Base-by-base conservation (phyloP, 2,797 vertebrate species). In the Oryzias sinensis region DNA sequence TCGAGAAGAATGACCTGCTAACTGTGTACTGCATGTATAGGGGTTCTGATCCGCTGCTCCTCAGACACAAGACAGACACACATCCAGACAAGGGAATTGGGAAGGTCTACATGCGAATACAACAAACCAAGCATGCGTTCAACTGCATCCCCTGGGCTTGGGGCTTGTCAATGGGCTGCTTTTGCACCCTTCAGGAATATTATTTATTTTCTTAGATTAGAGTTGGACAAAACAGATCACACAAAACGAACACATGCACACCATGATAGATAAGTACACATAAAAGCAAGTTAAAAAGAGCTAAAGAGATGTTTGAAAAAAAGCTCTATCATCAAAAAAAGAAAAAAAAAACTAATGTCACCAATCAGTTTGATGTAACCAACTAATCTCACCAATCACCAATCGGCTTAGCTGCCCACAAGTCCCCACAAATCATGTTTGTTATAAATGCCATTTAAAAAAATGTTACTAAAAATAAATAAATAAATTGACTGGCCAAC, bases 31-130 rank as follows among this genome's bases (percentile, higher is more conserved):
- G 85, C 88, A 88, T 92, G 91, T 92, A 86, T 85, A 81, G 82
- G 74, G 86, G 88, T 92, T 91, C 90, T 91, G 89, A 92, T 90
- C 90, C 90, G 79, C 90, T 91, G 90, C 90, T 78, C 87, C 82
- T 82, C 79, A 85, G 89, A 90, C 87, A 89, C 85, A 87, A 90
- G 91, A 90, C 88, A 89, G 88, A 91, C 89, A 89, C 87, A 84
- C 87, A 80, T 64, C 60, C 80, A 90, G 89, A 90, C 90, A 86
- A 87, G 90, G 90, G 90, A 91, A 92, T 90, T 90, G 86, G 85
- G 88, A 84, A 81, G 82, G 83, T 86, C 89, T 89, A 91, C 90
- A 91, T 85, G 82, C 74, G 90, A 84, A 88, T 87, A 85, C 87
- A 89, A 87, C 77, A 83, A 87, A 80, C 81, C 86, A 90, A 87